Conservation (phyloP, 2,888 invertebrate genomes). For the Laothoe populi region DNA sequence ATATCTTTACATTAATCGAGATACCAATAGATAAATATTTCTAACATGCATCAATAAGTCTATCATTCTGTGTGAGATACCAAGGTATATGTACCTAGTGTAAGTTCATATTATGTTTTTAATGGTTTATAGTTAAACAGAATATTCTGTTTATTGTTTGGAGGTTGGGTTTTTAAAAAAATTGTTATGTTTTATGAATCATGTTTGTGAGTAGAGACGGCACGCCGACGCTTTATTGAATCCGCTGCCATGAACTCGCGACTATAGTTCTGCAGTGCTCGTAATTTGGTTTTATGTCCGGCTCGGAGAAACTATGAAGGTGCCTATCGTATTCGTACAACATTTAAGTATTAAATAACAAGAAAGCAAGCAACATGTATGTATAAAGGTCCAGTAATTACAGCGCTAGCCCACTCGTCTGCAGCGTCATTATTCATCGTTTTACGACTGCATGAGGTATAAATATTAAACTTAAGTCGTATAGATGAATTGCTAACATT, state of each 20-base stretch:
- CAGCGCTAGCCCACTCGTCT: conserved; percentile 81
- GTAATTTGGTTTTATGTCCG: conserved; percentile 68
- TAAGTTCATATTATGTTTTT: not conserved
- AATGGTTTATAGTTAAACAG: conserved; percentile 14
- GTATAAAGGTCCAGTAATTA: conserved; percentile 81
- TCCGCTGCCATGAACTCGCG: conserved; percentile 50
- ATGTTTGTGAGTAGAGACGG: conserved; percentile 32
- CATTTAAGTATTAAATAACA: conserved; percentile 78
- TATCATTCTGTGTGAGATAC: not conserved
- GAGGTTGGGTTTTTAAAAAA: conserved; percentile 11
- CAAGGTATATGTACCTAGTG: not conserved
- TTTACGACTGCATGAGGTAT: conserved; percentile 84
- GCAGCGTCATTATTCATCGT: conserved; percentile 84
- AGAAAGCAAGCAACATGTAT: conserved; percentile 74
- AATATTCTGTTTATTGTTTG: conserved; percentile 16
- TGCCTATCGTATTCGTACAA: conserved; percentile 68
- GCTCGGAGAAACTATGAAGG: conserved; percentile 61
- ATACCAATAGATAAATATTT: not conserved
- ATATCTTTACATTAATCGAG: not conserved
- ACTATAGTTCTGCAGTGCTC: conserved; percentile 56
- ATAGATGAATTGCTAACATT: conserved; percentile 84
- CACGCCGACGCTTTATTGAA: conserved; percentile 55
- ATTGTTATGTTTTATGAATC: conserved; percentile 28
- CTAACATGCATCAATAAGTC: not conserved
- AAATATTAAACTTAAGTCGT: conserved; percentile 83